phyloP scores from a whole-genome alignment of 2,797 vertebrate species.

The Macrochelys suwanniensis region DNA sequence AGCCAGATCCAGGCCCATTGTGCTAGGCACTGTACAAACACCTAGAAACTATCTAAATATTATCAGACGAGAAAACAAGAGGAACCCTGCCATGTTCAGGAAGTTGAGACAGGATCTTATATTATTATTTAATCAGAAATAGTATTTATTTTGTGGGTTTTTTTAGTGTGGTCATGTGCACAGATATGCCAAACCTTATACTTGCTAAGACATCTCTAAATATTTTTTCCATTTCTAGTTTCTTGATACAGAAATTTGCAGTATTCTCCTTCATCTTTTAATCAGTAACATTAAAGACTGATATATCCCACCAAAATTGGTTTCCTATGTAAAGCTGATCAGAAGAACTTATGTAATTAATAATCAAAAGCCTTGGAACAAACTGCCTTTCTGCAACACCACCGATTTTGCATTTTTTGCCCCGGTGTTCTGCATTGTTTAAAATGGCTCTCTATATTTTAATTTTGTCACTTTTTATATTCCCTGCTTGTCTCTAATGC shows the following conservation, averaged over 20 bases:
- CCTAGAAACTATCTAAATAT: background rate
- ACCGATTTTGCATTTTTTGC: background rate
- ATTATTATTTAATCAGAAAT: background rate
- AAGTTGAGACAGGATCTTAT: background rate
- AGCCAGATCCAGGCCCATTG: background rate
- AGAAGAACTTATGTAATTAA: background rate
- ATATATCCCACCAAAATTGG: background rate
- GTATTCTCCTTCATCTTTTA: background rate
- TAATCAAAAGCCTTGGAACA: background rate
- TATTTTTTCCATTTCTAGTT: background rate
- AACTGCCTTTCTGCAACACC: background rate
- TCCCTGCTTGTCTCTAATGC: background rate
- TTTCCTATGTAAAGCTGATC: rapidly evolving
- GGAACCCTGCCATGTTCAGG: no score
- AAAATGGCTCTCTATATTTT: background rate
- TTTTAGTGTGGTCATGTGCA: background rate
- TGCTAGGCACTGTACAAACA: background rate
- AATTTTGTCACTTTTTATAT: background rate
- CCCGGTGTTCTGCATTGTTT: background rate
- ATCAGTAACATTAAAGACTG: background rate
- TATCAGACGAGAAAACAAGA: background rate
- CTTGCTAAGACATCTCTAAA: background rate
- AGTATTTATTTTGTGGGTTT: background rate
- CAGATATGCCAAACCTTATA: background rate
- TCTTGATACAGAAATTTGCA: background rate